Percentiles rank a stretch among this genome's conserved stretches.
phyloP scores from a whole-genome alignment of 1,140 invertebrate species.

The Colletes gigas region DNA sequence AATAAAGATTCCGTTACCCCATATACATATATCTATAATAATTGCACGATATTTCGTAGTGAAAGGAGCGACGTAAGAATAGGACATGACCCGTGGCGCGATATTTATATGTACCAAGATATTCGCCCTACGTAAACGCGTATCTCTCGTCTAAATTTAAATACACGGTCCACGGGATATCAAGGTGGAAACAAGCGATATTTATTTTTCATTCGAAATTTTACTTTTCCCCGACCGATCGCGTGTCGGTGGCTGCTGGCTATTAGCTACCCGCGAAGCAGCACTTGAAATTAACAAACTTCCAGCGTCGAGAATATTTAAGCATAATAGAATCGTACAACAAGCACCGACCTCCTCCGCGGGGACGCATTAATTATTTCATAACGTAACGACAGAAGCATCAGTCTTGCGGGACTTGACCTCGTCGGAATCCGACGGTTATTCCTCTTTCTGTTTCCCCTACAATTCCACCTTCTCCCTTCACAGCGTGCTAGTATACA shows the following conservation, averaged over 20 bases:
- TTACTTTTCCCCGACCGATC: too few species aligned
- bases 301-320: neutral
- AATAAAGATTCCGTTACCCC: neutral
- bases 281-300: neutral
- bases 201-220: too few species aligned
- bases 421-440: neutral
- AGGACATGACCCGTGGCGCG: too few species aligned
- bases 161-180: too few species aligned
- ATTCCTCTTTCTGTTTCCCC: conserved; percentile 4
- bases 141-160: too few species aligned
- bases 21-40: neutral
- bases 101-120: too few species aligned
- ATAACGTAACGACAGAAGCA: conserved; percentile 5
- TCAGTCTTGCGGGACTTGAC: neutral
- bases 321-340: neutral
- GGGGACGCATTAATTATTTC: conserved; percentile 24
- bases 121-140: too few species aligned
- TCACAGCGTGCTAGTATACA: neutral
- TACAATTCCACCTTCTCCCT: neutral
- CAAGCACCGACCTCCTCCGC: neutral
- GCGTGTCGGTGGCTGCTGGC: too few species aligned
- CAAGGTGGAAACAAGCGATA: too few species aligned
- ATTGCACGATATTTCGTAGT: neutral
- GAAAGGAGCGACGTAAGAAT: neutral
- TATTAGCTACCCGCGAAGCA: neutral